Evolutionary conservation across 2,113 vertebrate genomes (phyloP), one percentile per base, ranked within the genome.

Genomic region (Spilogale gracilis): DNA sequence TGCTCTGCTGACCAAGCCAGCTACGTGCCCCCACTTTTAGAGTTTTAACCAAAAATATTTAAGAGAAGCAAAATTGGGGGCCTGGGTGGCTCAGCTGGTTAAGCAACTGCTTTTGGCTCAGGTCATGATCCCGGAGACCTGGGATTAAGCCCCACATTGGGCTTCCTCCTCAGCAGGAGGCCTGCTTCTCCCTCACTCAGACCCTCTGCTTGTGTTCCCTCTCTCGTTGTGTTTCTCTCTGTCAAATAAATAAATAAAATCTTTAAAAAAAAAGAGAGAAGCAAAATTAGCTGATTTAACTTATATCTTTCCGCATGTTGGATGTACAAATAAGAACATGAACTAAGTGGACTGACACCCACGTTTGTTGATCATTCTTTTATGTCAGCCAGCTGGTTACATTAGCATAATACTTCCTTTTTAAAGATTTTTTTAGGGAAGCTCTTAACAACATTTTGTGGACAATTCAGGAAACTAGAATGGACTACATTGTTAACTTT

Each of bases 201-300:
- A 38, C 38, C 38, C 38, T 38, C 38, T 38, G 38, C 38, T 38
- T 38, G 38, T 38, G 38, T 38, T 38, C 38, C 38, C 38, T 38
- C 38, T 38, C 38, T 38, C 38, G 38, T 38, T 38, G 38, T 38
- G 38, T 38, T 38, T 38, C 38, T 38, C 38, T 38, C 38, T 38
- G 38, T 38, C 38, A 38, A 38, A 38, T 38, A 38, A 38, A 38
- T 38, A 38, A 38, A 38, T 38, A 38, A 38, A 38, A 38, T 38
- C 38, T 38, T 38, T 38, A 38, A 38, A 85, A 78, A 17, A 95
- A 61, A 86, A 96, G 38, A 78, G 23, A 95, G 73, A 86, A 96
- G 38, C 56, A 76, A 92, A 74, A 50, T 82, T 27, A 82, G 65
- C 50, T 65, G n/a, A 21, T 74, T 88, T 76, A 82, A 65, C 16